A percentile compares a stretch with the other conserved stretches of the same genome.
These are phyloP conservation scores for Drosophila infuscata DNA, from an alignment of 2,888 invertebrate species.

Conservation along the genomic window DNA sequence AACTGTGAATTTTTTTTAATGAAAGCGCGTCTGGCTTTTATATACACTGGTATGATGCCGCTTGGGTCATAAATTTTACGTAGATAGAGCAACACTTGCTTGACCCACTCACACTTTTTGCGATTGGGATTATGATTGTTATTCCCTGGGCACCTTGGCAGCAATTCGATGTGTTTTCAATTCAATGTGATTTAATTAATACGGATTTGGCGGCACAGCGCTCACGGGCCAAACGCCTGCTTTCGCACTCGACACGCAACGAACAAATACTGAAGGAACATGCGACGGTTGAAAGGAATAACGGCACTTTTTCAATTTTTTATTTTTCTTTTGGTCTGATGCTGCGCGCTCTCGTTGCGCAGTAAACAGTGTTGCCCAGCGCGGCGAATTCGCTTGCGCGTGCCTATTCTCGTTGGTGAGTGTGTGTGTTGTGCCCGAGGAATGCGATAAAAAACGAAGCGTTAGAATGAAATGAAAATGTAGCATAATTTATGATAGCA, in stretches of 20 bases:
- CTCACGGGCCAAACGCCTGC: conserved; percentile 40
- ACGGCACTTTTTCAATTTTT: conserved; percentile 23
- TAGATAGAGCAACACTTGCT: conserved; percentile 50
- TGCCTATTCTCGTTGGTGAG: conserved; percentile 38
- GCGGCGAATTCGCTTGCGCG: conserved; percentile 64
- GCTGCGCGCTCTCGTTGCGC: conserved; percentile 71
- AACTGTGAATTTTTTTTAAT: conserved; percentile 22
- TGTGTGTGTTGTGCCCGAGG: conserved; percentile 60
- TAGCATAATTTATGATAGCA: conserved; percentile 80
- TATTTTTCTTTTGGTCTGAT: conserved; percentile 27
- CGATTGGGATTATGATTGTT: conserved; percentile 33
- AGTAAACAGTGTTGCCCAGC: conserved; percentile 60
- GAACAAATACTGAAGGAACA: conserved; percentile 79
- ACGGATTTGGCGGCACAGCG: conserved; percentile 61
- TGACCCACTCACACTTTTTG: conserved; percentile 45
- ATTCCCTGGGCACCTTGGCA: conserved; percentile 47
- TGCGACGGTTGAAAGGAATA: conserved; percentile 55
- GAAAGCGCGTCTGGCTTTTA: conserved; percentile 29
- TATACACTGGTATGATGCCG: conserved; percentile 23
- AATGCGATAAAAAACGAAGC: conserved; percentile 79
- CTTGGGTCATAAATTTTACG: conserved; percentile 40
- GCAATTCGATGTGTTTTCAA: conserved; percentile 50
- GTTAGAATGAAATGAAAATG: conserved; percentile 80
- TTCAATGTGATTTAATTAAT: conserved; percentile 74
- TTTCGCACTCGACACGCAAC: conserved; percentile 77